These are phyloP conservation scores for Cricetomys ansorgei DNA, from an alignment of 2,113 vertebrate genomes.

Conservation along the genomic window DNA sequence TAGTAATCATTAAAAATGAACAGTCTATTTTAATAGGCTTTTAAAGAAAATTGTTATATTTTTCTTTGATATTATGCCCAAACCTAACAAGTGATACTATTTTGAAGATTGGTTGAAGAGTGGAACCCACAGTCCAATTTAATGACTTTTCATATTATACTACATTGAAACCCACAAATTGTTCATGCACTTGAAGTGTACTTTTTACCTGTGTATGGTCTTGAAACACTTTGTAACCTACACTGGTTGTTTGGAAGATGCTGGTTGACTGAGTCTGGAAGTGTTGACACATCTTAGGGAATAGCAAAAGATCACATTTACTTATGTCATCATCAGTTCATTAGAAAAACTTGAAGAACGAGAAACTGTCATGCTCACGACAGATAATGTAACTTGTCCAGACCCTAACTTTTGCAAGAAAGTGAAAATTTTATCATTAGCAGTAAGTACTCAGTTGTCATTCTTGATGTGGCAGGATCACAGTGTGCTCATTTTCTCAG, in stretches of 20 bases:
- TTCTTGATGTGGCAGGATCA: not conserved
- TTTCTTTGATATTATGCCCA: not conserved
- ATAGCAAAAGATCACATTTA: not conserved
- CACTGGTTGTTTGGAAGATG: conserved; percentile 9
- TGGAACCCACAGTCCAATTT: not conserved
- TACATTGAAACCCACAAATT: not conserved
- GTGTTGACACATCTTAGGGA: not conserved
- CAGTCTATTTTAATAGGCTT: not conserved
- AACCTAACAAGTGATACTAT: not conserved
- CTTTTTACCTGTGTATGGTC: not conserved
- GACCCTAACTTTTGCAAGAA: not conserved
- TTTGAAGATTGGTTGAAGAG: not conserved
- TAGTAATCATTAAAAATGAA: not conserved
- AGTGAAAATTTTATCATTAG: conserved; percentile 2
- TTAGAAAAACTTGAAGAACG: not conserved
- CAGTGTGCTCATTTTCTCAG: not conserved
- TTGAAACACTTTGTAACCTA: not conserved
- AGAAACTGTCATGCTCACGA: not conserved
- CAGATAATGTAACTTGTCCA: not conserved
- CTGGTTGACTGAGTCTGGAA: not conserved
- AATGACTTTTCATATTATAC: not conserved
- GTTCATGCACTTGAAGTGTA: not conserved
- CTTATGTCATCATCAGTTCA: not conserved
- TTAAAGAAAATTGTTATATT: not conserved
- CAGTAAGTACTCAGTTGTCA: not conserved